Evolutionary conservation across 2,113 vertebrate species (phyloP).

Genomic region (Tympanuchus pallidicinctus): DNA sequence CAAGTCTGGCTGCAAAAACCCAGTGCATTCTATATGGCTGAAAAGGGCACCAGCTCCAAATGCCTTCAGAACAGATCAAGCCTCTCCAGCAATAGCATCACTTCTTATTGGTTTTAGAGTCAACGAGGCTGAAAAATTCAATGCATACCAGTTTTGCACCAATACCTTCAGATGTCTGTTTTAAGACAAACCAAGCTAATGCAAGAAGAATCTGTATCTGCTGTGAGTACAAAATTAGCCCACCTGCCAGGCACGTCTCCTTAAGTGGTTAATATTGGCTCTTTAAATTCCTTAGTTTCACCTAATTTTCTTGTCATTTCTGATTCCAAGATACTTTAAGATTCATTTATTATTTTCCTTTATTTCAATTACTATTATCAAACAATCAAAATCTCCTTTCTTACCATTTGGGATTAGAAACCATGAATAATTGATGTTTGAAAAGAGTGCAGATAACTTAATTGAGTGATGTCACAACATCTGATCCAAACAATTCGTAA

Average conservation of each 20-base stretch:
- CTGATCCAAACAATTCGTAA: background rate
- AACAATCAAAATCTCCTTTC: fast-evolving
- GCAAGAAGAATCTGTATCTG: background rate
- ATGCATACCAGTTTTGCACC: background rate
- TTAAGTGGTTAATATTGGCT: background rate
- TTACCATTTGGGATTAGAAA: background rate
- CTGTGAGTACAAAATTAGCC: background rate
- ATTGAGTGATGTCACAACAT: background rate
- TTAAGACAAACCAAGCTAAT: background rate
- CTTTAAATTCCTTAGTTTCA: background rate
- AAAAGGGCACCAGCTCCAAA: background rate
- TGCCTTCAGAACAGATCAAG: background rate
- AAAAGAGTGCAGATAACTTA: background rate
- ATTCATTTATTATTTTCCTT: background rate
- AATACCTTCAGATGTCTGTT: background rate
- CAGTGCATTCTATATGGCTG: background rate
- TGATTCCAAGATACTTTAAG: background rate
- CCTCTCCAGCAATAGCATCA: background rate
- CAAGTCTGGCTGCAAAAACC: background rate
- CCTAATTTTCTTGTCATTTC: background rate
- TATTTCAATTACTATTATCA: background rate
- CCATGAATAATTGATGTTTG: background rate
- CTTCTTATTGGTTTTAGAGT: background rate
- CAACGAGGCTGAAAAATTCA: background rate
- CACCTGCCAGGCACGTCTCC: fast-evolving